A percentile compares a stretch with the other conserved stretches of the same genome.
Conservation (phyloP, 30 jellyfish, hydroid and myxozoan genomes). For the Turritopsis rubra region DNA sequence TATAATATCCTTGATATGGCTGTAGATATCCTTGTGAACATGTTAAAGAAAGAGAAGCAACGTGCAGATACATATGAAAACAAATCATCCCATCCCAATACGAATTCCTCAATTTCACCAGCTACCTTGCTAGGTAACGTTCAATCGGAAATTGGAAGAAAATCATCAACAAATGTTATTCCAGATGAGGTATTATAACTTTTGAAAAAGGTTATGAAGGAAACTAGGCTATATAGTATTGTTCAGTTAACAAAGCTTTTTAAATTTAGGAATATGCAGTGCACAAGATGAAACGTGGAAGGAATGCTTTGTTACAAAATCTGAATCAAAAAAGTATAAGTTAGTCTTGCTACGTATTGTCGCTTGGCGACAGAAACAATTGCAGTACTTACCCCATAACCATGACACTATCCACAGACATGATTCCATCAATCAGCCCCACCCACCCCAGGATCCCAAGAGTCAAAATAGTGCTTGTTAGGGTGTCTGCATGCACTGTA, state of each 20-base stretch:
- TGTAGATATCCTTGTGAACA: slow-evolving; percentile 73
- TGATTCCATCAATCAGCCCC: too few relatives aligned
- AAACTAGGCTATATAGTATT: too few relatives aligned
- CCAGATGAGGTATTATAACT: background rate
- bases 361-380: too few relatives aligned
- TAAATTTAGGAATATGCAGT: background rate
- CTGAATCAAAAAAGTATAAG: background rate
- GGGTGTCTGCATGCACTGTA: too few relatives aligned
- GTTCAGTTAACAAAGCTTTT: background rate
- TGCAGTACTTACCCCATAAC: too few relatives aligned
- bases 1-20: background rate
- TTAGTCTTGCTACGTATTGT: background rate
- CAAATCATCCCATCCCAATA: background rate
- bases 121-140: background rate
- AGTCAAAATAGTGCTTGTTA: too few relatives aligned
- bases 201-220: too few relatives aligned
- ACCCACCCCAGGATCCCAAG: too few relatives aligned
- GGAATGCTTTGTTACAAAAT: background rate
- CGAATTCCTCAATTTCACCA: background rate
- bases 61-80: slow-evolving; percentile 12
- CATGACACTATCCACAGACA: too few relatives aligned
- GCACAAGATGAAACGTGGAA: background rate
- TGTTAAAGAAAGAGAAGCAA: slow-evolving; percentile 74
- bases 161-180: too few relatives aligned
- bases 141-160: background rate